Evolutionary conservation across 1,140 invertebrate genomes (phyloP), one percentile per base, ranked within the genome.

Genomic region (Bombus impatiens): DNA sequence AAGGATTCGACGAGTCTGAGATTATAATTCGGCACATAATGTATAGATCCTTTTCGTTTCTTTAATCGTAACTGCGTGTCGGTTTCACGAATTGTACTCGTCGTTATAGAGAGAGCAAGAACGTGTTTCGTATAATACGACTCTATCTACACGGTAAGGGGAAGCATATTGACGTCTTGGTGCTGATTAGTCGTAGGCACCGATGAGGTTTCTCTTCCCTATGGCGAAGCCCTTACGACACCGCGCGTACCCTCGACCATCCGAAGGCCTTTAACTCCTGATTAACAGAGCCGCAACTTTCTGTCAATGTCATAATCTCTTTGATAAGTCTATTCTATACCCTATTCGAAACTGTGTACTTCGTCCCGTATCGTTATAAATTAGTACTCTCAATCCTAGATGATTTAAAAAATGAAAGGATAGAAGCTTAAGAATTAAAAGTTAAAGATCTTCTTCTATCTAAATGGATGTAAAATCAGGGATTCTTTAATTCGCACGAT

Each of bases 161-260:
- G 76, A 83, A 65, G 65, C 82, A 81, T 78, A 85, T 90, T 85
- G 87, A 71, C 86, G 77, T 90, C 89, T 92, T 90, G 87, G 90
- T 88, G 92, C 89, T 94, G 93, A 94, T 94, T 94, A 93, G 92
- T 92, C 87, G 91, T 78, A 79, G 82, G 92, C 91, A 91, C 77
- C 88, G 89, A 78, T 82, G 87, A 86, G 94, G 91, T 90, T 94
- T 94, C 93, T 81, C 88, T 91, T 91, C 77, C 82, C 79, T 78
- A 71, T 77, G 77, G 80, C 32, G 88, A 88, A 90, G 89, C 88
- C 88, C 74, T 84, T 78, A 79, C 86, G 78, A 86, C 86, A 81
- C 76, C 65, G 70, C 44, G 85, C 59, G 80, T 79, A 91, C 88
- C 79, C 80, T 87, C 78, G 53, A 44, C 79, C 72, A 76, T 75